Base-by-base conservation (phyloP, 2,888 invertebrate genomes). In the Anthophora plumipes region DNA sequence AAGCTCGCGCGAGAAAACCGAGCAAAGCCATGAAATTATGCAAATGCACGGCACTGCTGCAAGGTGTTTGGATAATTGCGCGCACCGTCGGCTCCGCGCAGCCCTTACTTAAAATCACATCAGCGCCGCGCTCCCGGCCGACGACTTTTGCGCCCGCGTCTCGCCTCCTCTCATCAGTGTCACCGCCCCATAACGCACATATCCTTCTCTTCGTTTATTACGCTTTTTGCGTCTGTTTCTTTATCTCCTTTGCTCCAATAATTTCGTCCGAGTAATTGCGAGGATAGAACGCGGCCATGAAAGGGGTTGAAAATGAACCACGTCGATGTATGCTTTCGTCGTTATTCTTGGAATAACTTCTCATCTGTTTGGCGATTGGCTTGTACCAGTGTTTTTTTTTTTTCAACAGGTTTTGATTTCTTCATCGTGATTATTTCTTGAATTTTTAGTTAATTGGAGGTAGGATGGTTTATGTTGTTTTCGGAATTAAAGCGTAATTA, bases 61-160 rank as follows among this genome's bases (percentile, higher is more conserved):
- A 90, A 91, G 91, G 91, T 92, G 92, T 92, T 91, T 89, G 90
- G 90, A 91, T 91, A 91, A 91, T 91, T 91, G 89, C 88, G 85
- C 54, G 82, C 84, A 85, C 83, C 85, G 85, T 89, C 87, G 87
- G 85, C 85, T 84, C 57, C 50, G 63, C 75, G 69, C 77, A 83
- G 87, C 88, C 90, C 89, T 89, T 90, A 89, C 91, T 92, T 92
- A 91, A 92, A 92, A 92, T 92, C 92, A 88, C 92, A 92, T 92
- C 92, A 91, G 89, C 88, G 88, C 84, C 80, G 80, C 84, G 82
- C 84, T 84, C 61, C 82, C 77, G 77, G 68, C 70, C 80, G 75
- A 54, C 64, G 74, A 64, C 57, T 77, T n/a, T 17, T 73, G 43
- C 37, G 67, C 76, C 25, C 31, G 25, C 20, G 57, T 64, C 69